Percentiles rank a stretch among this genome's conserved stretches.
Evolutionary conservation across 2,113 vertebrate genomes (phyloP).

Genomic region (Meles meles): DNA sequence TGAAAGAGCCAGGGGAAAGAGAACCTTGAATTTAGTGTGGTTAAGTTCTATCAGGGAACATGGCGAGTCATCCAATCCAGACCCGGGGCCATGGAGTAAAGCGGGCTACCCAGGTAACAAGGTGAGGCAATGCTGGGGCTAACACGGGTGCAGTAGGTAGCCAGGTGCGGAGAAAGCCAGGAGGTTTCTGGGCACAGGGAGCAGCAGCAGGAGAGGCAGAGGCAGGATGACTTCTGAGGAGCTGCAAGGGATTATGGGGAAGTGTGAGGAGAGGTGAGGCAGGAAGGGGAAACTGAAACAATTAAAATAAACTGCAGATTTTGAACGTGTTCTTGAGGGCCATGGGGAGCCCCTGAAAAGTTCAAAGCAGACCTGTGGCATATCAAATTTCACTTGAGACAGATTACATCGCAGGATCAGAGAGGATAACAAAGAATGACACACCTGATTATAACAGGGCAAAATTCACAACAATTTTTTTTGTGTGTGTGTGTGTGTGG

Average conservation of each 20-base stretch:
- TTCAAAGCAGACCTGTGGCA: neutral
- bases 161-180: neutral
- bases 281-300: neutral
- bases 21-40: neutral
- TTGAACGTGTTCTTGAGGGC: neutral
- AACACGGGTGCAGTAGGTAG: accelerated
- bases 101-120: neutral
- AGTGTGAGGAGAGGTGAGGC: neutral
- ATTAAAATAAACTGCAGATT: neutral
- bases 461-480: neutral
- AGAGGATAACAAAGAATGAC: neutral
- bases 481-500: too few species aligned
- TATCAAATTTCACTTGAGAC: neutral
- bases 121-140: neutral
- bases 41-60: neutral
- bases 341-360: neutral
- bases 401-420: neutral
- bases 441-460: accelerated
- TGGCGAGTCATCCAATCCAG: neutral
- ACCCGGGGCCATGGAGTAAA: neutral
- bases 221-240: neutral
- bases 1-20: neutral
- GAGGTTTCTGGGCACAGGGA: neutral
- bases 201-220: too few species aligned
- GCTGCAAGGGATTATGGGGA: neutral